phyloP scores from a whole-genome alignment of 35 echinoderm and acorn worm species.

The Apostichopus parvimensis region DNA sequence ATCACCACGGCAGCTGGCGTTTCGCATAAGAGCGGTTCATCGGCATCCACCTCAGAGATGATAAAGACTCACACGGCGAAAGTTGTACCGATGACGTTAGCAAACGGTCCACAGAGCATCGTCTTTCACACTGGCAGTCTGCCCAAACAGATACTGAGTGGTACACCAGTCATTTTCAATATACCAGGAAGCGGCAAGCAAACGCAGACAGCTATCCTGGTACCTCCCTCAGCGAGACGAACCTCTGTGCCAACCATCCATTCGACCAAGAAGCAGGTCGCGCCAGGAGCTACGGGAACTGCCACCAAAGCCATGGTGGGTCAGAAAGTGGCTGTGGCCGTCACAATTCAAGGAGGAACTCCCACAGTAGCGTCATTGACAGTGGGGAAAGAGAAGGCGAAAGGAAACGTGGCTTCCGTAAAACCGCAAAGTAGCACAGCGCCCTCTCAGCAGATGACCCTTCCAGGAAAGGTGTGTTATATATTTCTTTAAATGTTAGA shows the following conservation, averaged over 20 bases:
- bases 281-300: not conserved
- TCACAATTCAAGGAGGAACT: not conserved
- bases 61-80: not conserved
- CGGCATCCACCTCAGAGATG: not conserved
- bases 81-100: constrained; percentile 26
- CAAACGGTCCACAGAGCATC: constrained; percentile 33
- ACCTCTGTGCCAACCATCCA: constrained; percentile 9
- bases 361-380: not conserved
- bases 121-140: constrained; percentile 27
- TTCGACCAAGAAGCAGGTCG: not conserved
- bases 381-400: not conserved
- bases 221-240: not conserved
- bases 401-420: not conserved
- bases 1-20: not conserved
- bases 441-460: no score
- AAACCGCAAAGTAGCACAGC: not conserved
- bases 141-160: constrained; percentile 30
- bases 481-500: no score
- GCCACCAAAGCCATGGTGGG: not conserved
- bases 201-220: constrained; percentile 26
- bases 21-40: not conserved
- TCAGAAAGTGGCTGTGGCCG: not conserved
- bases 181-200: constrained; percentile 33
- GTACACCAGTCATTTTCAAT: constrained; percentile 42
- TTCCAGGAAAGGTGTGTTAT: not conserved